A percentile compares a stretch with the other conserved stretches of the same genome.
These are phyloP conservation scores for Nesogale talazaci DNA, from an alignment of 2,113 vertebrate species.

Conservation along the genomic window DNA sequence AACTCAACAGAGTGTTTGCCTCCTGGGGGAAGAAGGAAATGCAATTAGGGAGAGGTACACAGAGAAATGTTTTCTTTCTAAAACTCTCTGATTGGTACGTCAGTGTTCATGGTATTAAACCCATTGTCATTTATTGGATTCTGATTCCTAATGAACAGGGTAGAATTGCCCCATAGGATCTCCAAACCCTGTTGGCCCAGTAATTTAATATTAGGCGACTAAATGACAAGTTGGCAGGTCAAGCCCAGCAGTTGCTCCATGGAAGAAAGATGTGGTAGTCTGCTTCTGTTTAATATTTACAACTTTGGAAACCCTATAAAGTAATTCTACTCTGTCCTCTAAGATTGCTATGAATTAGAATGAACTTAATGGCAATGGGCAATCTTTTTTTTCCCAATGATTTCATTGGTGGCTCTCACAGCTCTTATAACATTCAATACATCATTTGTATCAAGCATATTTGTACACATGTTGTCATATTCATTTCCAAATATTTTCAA, in stretches of 20 bases:
- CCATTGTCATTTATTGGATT: neutral
- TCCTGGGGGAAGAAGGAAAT: conserved; percentile 8
- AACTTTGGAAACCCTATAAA: neutral
- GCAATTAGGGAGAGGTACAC: neutral
- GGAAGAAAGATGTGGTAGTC: neutral
- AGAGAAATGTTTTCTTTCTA: conserved; percentile 16
- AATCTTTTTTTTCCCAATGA: too few species aligned
- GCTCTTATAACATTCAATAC: too few species aligned
- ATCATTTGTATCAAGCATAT: too few species aligned
- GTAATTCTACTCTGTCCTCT: neutral
- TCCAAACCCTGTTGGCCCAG: neutral
- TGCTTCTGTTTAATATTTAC: neutral
- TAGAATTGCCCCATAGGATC: neutral
- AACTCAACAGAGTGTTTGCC: conserved; percentile 4
- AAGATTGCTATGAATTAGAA: neutral
- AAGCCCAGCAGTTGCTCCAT: neutral
- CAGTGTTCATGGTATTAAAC: neutral
- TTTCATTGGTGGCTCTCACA: too few species aligned
- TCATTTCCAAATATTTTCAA: too few species aligned
- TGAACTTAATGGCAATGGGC: neutral
- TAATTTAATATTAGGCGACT: neutral
- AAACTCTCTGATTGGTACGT: neutral
- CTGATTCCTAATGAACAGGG: neutral
- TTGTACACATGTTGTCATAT: too few species aligned
- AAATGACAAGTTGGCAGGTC: neutral